These are phyloP conservation scores for Eulemur macaco DNA, from an alignment of 2,113 vertebrate genomes.

Conservation along the genomic window DNA sequence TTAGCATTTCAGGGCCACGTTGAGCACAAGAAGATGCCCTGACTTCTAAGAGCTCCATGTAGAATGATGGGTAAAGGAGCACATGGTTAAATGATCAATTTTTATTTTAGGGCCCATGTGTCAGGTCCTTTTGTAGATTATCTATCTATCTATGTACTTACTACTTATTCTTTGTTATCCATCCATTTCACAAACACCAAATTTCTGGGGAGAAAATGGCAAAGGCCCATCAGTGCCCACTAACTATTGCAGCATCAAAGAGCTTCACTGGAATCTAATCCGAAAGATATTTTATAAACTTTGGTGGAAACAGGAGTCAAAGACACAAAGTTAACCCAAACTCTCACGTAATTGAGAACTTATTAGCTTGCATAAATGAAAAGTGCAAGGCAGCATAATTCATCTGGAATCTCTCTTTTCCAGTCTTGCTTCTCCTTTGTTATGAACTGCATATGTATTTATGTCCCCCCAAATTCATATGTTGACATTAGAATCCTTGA, in stretches of 20 bases:
- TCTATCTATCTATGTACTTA: not conserved
- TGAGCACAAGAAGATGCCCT: not conserved
- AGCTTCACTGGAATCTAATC: not conserved
- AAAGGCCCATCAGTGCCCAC: not conserved
- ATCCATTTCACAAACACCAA: not conserved
- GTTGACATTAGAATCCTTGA: not conserved
- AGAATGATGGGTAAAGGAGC: not conserved
- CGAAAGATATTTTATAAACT: not conserved
- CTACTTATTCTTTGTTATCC: not conserved
- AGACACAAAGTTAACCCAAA: conserved; percentile 1
- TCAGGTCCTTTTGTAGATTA: not conserved
- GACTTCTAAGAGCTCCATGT: not conserved
- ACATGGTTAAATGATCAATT: not conserved
- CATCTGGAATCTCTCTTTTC: not conserved
- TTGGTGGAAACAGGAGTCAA: not conserved
- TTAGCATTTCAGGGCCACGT: not conserved
- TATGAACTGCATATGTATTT: not conserved
- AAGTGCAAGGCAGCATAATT: not conserved
- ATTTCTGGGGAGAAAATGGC: not conserved
- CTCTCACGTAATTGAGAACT: not conserved
- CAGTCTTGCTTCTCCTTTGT: not conserved
- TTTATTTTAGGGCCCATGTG: not conserved
- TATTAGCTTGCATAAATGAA: not conserved
- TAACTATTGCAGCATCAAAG: not conserved
- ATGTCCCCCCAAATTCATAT: not conserved